phyloP scores from a whole-genome alignment of 2,797 vertebrate genomes.

The Anableps anableps region DNA sequence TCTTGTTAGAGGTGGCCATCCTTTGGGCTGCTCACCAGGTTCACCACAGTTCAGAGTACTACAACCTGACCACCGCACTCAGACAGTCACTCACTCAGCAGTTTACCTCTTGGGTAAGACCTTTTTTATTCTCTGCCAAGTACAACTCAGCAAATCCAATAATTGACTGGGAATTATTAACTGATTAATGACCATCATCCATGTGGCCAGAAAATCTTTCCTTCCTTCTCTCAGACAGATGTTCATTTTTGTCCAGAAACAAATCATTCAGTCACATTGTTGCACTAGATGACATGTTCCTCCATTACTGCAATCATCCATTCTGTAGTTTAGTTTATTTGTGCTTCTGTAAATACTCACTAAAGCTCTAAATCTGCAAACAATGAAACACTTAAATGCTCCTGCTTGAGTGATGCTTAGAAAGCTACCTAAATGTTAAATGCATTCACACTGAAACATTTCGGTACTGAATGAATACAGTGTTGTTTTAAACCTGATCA shows the following conservation, averaged over 20 bases:
- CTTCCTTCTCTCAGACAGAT: neutral
- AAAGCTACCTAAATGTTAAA: neutral
- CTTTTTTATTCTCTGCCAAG: neutral
- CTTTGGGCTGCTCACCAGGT: slow-evolving; percentile 95
- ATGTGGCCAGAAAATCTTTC: neutral
- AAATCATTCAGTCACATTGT: neutral
- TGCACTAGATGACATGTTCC: neutral
- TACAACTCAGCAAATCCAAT: neutral
- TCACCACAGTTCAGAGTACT: slow-evolving; percentile 95
- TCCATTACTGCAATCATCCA: slow-evolving; percentile 10
- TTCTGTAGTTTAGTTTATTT: neutral
- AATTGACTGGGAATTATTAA: neutral
- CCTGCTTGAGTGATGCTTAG: neutral
- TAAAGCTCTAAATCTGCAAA: slow-evolving; percentile 3
- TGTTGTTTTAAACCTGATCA: neutral
- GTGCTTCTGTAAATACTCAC: slow-evolving; percentile 3
- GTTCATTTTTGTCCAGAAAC: neutral
- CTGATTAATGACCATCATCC: neutral
- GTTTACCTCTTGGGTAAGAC: slow-evolving; percentile 90
- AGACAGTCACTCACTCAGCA: slow-evolving; percentile 90
- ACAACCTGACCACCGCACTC: slow-evolving; percentile 92
- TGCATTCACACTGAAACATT: neutral
- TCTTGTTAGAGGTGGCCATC: slow-evolving; percentile 87
- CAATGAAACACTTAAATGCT: neutral
- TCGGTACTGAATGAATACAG: neutral